These are phyloP conservation scores for Crypturellus tataupa DNA, from an alignment of 2,797 vertebrate species.

Conservation along the genomic window DNA sequence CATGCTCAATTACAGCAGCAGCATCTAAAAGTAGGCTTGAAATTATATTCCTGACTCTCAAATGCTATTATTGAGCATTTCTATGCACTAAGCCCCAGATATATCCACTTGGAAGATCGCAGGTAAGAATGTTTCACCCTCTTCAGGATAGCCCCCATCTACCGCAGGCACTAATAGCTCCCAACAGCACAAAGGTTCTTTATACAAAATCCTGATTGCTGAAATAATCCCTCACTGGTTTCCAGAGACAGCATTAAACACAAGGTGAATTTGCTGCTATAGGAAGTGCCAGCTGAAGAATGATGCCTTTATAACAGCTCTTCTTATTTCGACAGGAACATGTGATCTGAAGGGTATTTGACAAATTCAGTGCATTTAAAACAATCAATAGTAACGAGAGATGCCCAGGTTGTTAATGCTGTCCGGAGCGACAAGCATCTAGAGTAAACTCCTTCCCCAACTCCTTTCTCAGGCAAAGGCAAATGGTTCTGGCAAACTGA, in stretches of 20 bases:
- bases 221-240: background rate
- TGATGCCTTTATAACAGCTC: background rate
- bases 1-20: conserved; percentile 58
- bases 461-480: background rate
- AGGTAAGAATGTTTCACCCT: background rate
- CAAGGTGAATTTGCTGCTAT: background rate
- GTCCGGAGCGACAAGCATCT: background rate
- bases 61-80: conserved; percentile 56
- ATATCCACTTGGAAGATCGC: background rate
- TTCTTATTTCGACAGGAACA: background rate
- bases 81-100: background rate
- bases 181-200: background rate
- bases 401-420: background rate
- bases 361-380: background rate
- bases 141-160: background rate
- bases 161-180: background rate
- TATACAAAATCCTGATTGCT: conserved; percentile 24
- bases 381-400: background rate
- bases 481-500: conserved; percentile 36
- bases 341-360: background rate
- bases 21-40: conserved; percentile 59
- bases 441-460: background rate
- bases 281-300: background rate
- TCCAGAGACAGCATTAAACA: background rate
- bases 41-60: conserved; percentile 32